Percentiles rank a stretch among this genome's conserved stretches.
phyloP scores from a whole-genome alignment of 2,797 vertebrate species.

The Onychomys leucogaster region DNA sequence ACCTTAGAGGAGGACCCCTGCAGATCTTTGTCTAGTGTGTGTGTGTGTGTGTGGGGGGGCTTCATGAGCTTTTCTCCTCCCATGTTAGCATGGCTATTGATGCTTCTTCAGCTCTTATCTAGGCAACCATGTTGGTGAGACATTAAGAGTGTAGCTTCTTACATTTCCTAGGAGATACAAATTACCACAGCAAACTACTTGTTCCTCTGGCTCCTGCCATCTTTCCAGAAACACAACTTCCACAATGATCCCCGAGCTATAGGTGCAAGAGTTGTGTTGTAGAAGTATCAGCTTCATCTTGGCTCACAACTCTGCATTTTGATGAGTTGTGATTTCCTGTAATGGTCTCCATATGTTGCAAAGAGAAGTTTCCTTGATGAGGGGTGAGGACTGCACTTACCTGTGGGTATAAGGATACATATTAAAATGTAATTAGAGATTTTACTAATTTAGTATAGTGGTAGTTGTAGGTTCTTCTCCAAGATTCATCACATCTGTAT shows the following conservation, averaged over 20 bases:
- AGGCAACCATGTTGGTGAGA: background rate
- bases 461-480: background rate
- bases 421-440: background rate
- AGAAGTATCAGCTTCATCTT: background rate
- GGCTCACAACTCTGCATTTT: background rate
- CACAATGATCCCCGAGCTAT: background rate
- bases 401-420: background rate
- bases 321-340: background rate
- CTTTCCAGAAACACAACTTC: background rate
- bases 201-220: background rate
- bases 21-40: background rate
- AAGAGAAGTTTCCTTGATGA: background rate
- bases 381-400: background rate
- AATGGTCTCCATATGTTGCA: background rate
- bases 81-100: background rate
- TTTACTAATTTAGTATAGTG: background rate
- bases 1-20: background rate
- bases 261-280: background rate
- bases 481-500: background rate
- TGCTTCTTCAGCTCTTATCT: background rate
- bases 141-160: background rate
- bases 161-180: background rate
- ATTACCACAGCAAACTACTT: background rate
- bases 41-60: no score
- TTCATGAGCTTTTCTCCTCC: background rate